Evolutionary conservation across 2,888 invertebrate species (phyloP).

Genomic region (Eupithecia exiguata): DNA sequence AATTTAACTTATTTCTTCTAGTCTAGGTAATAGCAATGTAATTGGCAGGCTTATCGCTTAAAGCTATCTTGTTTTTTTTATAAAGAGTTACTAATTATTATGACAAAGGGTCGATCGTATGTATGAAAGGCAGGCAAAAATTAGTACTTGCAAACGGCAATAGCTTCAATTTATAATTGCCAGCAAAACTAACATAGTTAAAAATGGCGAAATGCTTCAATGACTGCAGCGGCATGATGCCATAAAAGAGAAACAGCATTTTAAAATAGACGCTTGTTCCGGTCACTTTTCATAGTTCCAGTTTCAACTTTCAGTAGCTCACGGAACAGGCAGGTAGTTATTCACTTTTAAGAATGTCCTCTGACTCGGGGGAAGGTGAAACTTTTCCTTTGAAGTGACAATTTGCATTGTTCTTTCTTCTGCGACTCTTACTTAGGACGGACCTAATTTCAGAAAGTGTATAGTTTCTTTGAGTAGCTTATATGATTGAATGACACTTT

Average conservation of each 20-base stretch:
- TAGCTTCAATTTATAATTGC: neutral
- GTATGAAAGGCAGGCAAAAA: neutral
- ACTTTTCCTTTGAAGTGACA: constrained; percentile 23
- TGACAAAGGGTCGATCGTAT: neutral
- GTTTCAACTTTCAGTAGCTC: neutral
- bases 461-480: neutral
- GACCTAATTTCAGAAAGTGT: neutral
- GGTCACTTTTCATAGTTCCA: neutral
- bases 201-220: neutral
- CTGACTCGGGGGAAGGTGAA: neutral
- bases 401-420: neutral
- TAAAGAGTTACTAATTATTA: neutral
- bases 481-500: neutral
- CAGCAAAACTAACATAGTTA: neutral
- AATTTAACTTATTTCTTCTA: too few relatives aligned
- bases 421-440: neutral
- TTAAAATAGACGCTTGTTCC: too few relatives aligned
- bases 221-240: neutral
- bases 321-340: neutral
- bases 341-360: neutral
- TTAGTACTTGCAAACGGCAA: neutral
- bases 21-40: too few relatives aligned
- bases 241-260: too few relatives aligned
- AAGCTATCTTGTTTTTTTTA: too few relatives aligned
- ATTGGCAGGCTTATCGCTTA: too few relatives aligned